Percentiles rank a stretch among this genome's conserved stretches.
Evolutionary conservation across 2,113 vertebrate species (phyloP).

Genomic region (Pteronura brasiliensis): DNA sequence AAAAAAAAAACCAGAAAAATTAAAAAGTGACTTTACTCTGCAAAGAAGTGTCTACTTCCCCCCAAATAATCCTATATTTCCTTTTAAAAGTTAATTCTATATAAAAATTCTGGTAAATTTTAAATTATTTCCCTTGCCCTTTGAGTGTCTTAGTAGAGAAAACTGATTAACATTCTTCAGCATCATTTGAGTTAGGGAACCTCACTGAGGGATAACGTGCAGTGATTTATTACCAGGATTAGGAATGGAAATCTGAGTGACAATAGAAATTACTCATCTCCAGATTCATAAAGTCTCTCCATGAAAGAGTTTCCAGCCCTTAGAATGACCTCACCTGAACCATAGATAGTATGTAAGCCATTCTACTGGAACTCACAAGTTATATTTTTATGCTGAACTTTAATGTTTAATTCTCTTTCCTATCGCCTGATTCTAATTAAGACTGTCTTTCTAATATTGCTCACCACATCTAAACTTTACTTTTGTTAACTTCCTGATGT

Average conservation of each 20-base stretch:
- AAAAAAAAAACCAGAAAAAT: neutral
- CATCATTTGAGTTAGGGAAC: neutral
- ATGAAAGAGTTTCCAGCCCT: neutral
- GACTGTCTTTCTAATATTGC: constrained; percentile 65
- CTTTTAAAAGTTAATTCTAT: constrained; percentile 30
- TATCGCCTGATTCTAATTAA: constrained; percentile 70
- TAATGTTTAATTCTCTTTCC: constrained; percentile 62
- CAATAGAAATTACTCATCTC: neutral
- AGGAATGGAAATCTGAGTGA: neutral
- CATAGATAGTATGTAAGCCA: neutral
- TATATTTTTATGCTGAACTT: constrained; percentile 21
- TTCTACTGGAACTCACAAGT: neutral
- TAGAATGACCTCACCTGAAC: neutral
- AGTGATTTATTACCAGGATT: constrained; percentile 22
- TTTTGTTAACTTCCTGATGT: constrained; percentile 72
- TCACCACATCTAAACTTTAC: constrained; percentile 69
- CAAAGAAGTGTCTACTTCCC: neutral
- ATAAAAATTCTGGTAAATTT: constrained; percentile 6
- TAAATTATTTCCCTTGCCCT: neutral
- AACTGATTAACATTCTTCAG: neutral
- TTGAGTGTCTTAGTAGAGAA: neutral
- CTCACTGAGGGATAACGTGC: neutral
- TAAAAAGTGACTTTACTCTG: neutral
- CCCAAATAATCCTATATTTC: neutral
- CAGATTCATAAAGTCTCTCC: neutral